Evolutionary conservation across 1,140 invertebrate genomes (phyloP), one percentile per base, ranked within the genome.

Genomic region (Phymastichus coffea): DNA sequence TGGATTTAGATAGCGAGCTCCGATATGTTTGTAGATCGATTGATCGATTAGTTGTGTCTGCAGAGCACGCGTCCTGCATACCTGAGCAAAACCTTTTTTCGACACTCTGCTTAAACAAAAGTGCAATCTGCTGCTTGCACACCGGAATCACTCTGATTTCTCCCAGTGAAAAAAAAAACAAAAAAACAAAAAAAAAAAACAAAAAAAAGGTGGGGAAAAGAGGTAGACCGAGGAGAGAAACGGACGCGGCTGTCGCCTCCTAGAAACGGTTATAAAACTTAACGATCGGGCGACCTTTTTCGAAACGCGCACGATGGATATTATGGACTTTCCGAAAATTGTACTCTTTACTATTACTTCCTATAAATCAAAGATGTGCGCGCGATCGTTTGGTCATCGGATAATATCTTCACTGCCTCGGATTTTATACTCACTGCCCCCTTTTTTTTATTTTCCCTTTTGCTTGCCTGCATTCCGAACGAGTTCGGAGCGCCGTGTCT

Each of bases 1-100:
- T 69, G 72, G 74, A 77, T 77, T 70, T 74, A 74, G 73, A 74
- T 75, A 74, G 63, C n/a, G n/a, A 25, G 10, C 17, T 46, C 56
- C 64, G 65, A 67, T 67, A 44, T 68, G 54, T 74, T 70, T 70
- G 68, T 74, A 70, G 67, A 70, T 73, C 66, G 68, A 68, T 68
- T 63, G 64, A 61, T 61, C 46, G 59, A 61, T 61, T 61, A 61
- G 57, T 14, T 25, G 7, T 40, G 47, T 49, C 63, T 30, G 47
- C 57, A 62, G 53, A 43, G 15, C 17, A 25, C 25, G 53, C 14
- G 28, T 14, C n/a, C 10, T 7, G 35, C 20, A 6, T 38, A 22
- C 7, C 20, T 14, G 9, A 46, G 20, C n/a, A 15, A 46, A 48
- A 37, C 23, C 43, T 56, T 28, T 57, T 41, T n/a, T 57, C 35